These are phyloP conservation scores for Aphidius gifuensis DNA, from an alignment of 1,140 invertebrate species.

Conservation along the genomic window DNA sequence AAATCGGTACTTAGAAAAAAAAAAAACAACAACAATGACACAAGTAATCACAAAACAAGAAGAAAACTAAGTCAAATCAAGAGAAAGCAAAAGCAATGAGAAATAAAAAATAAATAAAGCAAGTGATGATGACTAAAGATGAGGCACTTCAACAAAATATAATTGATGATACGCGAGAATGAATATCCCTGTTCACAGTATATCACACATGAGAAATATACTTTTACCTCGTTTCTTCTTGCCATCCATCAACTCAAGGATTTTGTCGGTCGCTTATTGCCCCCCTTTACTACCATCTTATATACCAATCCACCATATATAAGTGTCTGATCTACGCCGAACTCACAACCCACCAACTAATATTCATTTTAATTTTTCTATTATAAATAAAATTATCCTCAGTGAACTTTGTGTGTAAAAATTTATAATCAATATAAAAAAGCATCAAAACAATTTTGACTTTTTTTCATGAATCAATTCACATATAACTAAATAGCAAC, in stretches of 20 bases:
- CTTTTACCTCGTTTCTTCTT: conserved; percentile 9
- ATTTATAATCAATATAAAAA: background rate
- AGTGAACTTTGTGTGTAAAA: too few relatives aligned
- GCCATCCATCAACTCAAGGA: conserved; percentile 27
- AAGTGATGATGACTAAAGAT: conserved; percentile 10
- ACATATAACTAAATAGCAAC: conserved; percentile 25
- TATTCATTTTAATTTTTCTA: too few relatives aligned
- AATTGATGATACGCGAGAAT: conserved; percentile 26
- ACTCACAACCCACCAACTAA: too few relatives aligned
- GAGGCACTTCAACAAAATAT: conserved; percentile 13
- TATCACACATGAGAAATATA: background rate
- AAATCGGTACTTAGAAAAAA: background rate
- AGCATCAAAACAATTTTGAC: too few relatives aligned
- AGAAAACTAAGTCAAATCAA: conserved; percentile 10
- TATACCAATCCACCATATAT: background rate
- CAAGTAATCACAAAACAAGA: background rate
- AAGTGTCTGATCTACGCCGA: too few relatives aligned
- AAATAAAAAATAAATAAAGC: conserved; percentile 7
- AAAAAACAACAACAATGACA: background rate
- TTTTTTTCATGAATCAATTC: background rate
- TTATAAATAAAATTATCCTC: too few relatives aligned
- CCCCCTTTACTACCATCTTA: conserved; percentile 1
- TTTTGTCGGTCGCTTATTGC: conserved; percentile 20
- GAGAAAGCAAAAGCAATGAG: background rate
- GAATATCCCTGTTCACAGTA: conserved; percentile 13